phyloP scores from a whole-genome alignment of 2,797 vertebrate genomes.

The Manis crassicaudata region DNA sequence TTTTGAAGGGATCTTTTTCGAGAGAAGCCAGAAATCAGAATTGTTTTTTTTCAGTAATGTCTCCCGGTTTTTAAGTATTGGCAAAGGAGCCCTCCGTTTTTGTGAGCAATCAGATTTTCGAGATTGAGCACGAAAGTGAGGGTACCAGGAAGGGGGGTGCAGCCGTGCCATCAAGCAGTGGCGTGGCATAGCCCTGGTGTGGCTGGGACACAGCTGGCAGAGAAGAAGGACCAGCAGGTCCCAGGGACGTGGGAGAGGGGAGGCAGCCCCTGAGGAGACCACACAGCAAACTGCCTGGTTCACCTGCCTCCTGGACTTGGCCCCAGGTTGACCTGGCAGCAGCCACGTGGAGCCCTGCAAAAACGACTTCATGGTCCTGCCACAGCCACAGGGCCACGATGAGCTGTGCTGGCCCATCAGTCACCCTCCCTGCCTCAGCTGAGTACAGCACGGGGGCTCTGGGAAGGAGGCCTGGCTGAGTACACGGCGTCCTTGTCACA shows the following conservation, averaged over 20 bases:
- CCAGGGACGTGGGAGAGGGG: fast-evolving
- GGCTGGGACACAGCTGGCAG: too few species aligned
- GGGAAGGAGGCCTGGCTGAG: fast-evolving
- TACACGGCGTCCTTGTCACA: neutral
- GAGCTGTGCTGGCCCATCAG: neutral
- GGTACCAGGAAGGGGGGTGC: neutral
- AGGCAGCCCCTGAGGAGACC: neutral
- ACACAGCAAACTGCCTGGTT: neutral
- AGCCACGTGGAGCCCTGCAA: neutral
- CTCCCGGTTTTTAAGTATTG: neutral
- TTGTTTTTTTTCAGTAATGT: neutral
- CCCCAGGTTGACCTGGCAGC: neutral
- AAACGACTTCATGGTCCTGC: constrained; percentile 47
- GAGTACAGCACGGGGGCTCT: neutral
- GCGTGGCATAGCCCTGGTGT: fast-evolving
- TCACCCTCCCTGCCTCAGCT: neutral
- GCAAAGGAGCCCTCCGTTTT: neutral
- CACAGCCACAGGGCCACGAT: constrained; percentile 40
- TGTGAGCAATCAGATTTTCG: neutral
- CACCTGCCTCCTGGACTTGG: neutral
- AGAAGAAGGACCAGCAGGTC: neutral
- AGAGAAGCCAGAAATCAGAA: neutral
- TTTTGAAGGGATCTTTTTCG: neutral
- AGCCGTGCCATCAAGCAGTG: fast-evolving
- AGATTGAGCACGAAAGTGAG: fast-evolving